These are phyloP conservation scores for Meiosimyza decipiens DNA, from an alignment of 2,888 invertebrate species.

Conservation along the genomic window DNA sequence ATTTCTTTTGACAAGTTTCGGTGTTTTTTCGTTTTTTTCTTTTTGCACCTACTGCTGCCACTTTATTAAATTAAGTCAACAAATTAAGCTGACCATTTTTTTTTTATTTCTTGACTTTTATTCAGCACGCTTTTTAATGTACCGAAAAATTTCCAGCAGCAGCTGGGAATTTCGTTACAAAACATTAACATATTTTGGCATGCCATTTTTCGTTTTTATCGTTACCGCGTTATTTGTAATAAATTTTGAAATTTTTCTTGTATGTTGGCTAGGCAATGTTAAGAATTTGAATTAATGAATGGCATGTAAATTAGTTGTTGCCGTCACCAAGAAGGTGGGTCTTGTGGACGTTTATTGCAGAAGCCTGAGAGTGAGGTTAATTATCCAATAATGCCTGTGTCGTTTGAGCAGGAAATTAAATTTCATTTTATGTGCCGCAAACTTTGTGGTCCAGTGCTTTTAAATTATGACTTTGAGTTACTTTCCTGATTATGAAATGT, in stretches of 20 bases:
- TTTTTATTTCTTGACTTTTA: neutral
- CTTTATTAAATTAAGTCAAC: constrained; percentile 13
- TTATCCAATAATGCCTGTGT: no score
- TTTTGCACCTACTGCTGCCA: neutral
- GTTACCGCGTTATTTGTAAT: no score
- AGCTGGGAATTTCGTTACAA: constrained; percentile 4
- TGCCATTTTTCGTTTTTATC: no score
- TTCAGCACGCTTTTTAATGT: neutral
- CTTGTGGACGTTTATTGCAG: no score
- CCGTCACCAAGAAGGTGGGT: no score
- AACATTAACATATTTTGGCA: neutral
- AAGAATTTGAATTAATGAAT: neutral
- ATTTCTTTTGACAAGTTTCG: constrained; percentile 3
- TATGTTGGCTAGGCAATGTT: neutral
- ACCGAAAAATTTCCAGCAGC: neutral
- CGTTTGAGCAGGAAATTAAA: no score
- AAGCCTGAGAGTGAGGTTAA: no score
- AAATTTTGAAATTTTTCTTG: no score
- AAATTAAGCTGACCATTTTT: constrained; percentile 7
- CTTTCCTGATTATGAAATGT: no score
- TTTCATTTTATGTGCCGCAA: no score
- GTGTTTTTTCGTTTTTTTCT: neutral
- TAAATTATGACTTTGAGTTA: no score
- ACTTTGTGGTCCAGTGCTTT: no score
- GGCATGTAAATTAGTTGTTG: constrained; percentile 12